Evolutionary conservation across 2,797 vertebrate genomes (phyloP), one percentile per base, ranked within the genome.

Genomic region (Aratinga solstitialis): DNA sequence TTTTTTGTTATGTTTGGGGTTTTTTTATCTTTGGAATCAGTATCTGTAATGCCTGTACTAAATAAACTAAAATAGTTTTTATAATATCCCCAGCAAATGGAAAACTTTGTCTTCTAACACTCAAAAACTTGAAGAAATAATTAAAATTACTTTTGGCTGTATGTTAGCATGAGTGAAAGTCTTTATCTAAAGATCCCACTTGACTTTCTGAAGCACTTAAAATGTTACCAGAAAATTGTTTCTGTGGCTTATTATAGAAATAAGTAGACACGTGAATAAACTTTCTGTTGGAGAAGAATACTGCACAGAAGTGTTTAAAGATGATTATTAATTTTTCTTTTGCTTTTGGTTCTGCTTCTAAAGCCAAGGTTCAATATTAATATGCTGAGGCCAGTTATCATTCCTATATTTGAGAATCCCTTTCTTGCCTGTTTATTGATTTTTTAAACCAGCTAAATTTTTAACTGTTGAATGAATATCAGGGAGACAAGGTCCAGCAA

Each of bases 81-180:
- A 91, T 95, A 89, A 89, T 97, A 97, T 97, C 94, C 94, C 84
- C 91, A 94, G 83, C 23, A 97, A 97, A 95, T 87, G 76, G 62
- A 81, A 97, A 96, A 96, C 89, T 97, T 97, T 90, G 36, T 89
- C 83, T 97, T 96, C 96, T 96, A 96, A 86, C 80, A 86, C 83
- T 88, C 96, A 93, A 95, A 96, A 96, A 92, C 85, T 90, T 95
- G 74, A 88, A 96, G 87, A 96, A 97, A 94, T 86, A 96, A 96
- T 97, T 94, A 95, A 97, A 98, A 96, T 96, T 93, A 86, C 84
- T 96, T 96, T 95, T 95, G 89, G 89, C 54, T 87, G 54, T 85
- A 29, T 81, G 67, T 96, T 96, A 90, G 54, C n/a, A 26, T 53
- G 42, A 97, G 83, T 84, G 54, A 67, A 97, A 95, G 72, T 89